phyloP scores from a whole-genome alignment of 2,113 vertebrate genomes.

The Stigmatopora nigra region DNA sequence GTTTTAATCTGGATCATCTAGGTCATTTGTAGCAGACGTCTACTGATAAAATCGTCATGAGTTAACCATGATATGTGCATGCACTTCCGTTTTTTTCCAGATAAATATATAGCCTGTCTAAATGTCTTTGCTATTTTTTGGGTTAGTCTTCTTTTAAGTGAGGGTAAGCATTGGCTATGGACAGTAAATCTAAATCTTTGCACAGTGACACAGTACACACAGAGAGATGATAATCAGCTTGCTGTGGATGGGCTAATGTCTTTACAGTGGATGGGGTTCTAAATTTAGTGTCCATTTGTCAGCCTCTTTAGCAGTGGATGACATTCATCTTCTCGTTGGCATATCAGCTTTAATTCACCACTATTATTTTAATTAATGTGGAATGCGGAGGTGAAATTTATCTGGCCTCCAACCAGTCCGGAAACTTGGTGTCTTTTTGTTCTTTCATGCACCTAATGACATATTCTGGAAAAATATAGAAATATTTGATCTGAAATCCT shows the following conservation, averaged over 20 bases:
- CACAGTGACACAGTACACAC: slow-evolving; percentile 44
- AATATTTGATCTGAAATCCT: no score
- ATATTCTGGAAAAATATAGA: no score
- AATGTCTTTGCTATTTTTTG: slow-evolving; percentile 3
- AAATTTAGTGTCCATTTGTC: slow-evolving; percentile 62
- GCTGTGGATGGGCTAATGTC: slow-evolving; percentile 62
- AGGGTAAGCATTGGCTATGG: slow-evolving; percentile 31
- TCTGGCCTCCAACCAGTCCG: neutral
- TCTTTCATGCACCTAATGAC: no score
- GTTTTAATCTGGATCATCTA: no score
- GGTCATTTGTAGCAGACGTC: no score
- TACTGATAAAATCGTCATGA: no score
- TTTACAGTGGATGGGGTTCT: slow-evolving; percentile 50
- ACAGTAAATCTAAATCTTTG: slow-evolving; percentile 50
- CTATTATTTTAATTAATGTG: neutral
- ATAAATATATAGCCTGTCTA: no score
- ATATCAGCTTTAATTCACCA: slow-evolving; percentile 23
- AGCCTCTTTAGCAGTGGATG: slow-evolving; percentile 58
- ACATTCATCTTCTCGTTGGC: slow-evolving; percentile 37
- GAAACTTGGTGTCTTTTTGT: neutral
- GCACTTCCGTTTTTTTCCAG: no score
- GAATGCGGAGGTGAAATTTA: neutral
- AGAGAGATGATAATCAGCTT: slow-evolving; percentile 61
- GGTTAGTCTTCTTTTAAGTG: slow-evolving; percentile 21
- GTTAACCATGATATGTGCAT: no score